A percentile compares a stretch with the other conserved stretches of the same genome.
These are phyloP conservation scores for Cotesia typhae DNA, from an alignment of 1,140 invertebrate genomes.

Conservation along the genomic window DNA sequence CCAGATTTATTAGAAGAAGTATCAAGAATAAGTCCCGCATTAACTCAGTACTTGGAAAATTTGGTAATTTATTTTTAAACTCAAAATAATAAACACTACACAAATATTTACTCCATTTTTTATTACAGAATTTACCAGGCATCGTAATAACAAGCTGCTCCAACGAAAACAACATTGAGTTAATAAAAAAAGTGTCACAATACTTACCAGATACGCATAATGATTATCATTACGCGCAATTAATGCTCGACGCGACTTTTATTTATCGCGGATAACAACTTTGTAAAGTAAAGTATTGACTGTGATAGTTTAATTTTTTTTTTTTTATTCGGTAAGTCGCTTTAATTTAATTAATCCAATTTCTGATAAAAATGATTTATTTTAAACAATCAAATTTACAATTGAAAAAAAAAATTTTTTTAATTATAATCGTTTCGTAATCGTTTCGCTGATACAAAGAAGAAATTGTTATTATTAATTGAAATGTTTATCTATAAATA, in stretches of 20 bases:
- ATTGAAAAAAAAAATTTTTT: too few species aligned
- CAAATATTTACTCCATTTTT: constrained; percentile 14
- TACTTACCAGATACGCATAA: constrained; percentile 55
- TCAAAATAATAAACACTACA: background rate
- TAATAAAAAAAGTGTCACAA: constrained; percentile 52
- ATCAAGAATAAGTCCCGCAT: constrained; percentile 73
- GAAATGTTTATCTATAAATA: too few species aligned
- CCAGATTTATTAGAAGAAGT: constrained; percentile 71
- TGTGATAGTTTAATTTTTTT: constrained; percentile 7
- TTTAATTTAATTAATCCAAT: too few species aligned
- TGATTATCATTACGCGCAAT: constrained; percentile 56
- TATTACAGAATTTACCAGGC: constrained; percentile 49
- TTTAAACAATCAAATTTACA: too few species aligned
- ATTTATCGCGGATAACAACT: constrained; percentile 49
- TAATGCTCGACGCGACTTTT: constrained; percentile 59
- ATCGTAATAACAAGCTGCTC: constrained; percentile 58
- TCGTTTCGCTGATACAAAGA: too few species aligned
- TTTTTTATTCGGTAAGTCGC: background rate
- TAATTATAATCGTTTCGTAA: background rate
- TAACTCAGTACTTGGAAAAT: constrained; percentile 76
- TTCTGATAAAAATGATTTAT: too few species aligned
- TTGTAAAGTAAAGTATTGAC: constrained; percentile 2
- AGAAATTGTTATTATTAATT: too few species aligned
- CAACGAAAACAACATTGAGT: constrained; percentile 57
- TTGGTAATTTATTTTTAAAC: constrained; percentile 68